These are phyloP conservation scores for Plebejus melissa DNA, from an alignment of 2,888 invertebrate genomes.

Conservation along the genomic window DNA sequence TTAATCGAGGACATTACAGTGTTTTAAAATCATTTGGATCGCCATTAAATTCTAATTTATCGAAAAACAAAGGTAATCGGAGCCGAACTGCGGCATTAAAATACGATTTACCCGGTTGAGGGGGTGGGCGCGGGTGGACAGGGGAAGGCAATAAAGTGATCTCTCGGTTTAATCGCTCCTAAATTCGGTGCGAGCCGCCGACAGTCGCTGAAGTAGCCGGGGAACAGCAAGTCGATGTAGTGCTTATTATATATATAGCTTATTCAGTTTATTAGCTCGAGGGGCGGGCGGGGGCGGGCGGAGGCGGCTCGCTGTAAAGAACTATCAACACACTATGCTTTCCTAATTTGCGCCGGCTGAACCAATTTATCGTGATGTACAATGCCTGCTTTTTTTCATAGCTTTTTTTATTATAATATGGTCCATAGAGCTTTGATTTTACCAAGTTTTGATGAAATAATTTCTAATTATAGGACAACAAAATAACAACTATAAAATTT, in stretches of 20 bases:
- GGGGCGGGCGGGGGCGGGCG: no score
- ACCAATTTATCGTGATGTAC: not conserved
- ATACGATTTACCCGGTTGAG: not conserved
- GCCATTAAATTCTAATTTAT: not conserved
- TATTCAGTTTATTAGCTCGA: not conserved
- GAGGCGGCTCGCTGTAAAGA: not conserved
- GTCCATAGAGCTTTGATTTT: no score
- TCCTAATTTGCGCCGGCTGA: not conserved
- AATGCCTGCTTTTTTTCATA: no score
- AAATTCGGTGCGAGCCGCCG: not conserved
- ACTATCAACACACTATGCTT: not conserved
- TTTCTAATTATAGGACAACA: no score
- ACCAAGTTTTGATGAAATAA: no score
- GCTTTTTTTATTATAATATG: no score
- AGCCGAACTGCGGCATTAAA: not conserved
- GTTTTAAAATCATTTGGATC: not conserved
- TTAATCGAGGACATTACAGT: not conserved
- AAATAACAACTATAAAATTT: no score
- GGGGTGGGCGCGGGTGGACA: not conserved
- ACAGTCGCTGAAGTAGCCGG: not conserved
- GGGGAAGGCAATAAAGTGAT: constrained; percentile 9
- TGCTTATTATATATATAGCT: no score
- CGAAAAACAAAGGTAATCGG: constrained; percentile 12
- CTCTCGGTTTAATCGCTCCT: not conserved
- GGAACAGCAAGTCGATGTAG: not conserved